These are phyloP conservation scores for Oryzias dopingdopingensis DNA, from an alignment of 2,797 vertebrate genomes.

Conservation along the genomic window DNA sequence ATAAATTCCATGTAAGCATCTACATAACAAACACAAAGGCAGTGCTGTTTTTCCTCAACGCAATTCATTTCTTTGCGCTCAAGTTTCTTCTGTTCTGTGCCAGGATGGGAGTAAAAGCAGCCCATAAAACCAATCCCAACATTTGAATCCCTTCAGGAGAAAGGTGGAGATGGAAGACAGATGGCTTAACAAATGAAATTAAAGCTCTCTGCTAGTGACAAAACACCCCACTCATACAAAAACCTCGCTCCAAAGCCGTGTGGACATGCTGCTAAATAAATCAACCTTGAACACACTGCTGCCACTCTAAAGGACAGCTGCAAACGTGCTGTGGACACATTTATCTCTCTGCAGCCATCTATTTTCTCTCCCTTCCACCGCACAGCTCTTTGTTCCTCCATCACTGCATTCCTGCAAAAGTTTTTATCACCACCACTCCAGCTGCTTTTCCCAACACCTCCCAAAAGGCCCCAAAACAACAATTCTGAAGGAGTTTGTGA, in stretches of 20 bases:
- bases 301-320: constrained; percentile 11
- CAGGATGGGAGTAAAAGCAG: constrained; percentile 16
- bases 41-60: constrained; percentile 14
- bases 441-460: constrained; percentile 21
- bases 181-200: constrained; percentile 42
- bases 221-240: constrained; percentile 19
- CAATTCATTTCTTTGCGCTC: constrained; percentile 28
- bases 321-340: constrained; percentile 16
- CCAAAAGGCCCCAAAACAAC: constrained; percentile 30
- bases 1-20: constrained; percentile 16
- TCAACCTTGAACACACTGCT: constrained; percentile 11
- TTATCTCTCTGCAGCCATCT: constrained; percentile 12
- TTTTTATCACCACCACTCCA: neutral
- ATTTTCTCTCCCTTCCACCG: neutral
- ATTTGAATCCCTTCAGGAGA: constrained; percentile 17
- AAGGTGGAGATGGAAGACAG: constrained; percentile 30
- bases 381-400: neutral
- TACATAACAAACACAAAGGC: constrained; percentile 13
- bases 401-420: neutral
- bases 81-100: constrained; percentile 13
- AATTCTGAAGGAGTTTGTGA: constrained; percentile 32
- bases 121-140: constrained; percentile 35
- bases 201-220: constrained; percentile 34
- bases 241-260: constrained; percentile 23
- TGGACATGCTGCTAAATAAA: constrained; percentile 48